Evolutionary conservation across 2,888 invertebrate genomes (phyloP).

Genomic region (Nomada hirtipes): DNA sequence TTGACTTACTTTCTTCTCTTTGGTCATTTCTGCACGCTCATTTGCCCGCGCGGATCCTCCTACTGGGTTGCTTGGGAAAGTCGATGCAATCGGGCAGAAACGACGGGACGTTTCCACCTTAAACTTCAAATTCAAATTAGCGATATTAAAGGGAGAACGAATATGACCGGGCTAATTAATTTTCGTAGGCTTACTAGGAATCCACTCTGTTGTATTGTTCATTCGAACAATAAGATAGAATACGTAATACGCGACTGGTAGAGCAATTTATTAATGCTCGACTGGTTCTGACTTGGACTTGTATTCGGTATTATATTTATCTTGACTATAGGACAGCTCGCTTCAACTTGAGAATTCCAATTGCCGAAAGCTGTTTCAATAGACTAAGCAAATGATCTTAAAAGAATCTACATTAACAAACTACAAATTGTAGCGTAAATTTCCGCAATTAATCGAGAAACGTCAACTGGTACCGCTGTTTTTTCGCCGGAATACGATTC

Average conservation of each 20-base stretch:
- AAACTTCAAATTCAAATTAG: conserved; percentile 34
- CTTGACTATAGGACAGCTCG: too few relatives aligned
- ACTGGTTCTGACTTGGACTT: too few relatives aligned
- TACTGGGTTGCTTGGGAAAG: neutral
- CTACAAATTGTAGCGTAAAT: neutral
- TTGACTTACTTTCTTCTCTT: conserved; percentile 53
- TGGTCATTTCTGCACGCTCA: conserved; percentile 49
- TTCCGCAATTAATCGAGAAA: neutral
- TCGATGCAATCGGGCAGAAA: conserved; percentile 31
- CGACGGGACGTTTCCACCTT: conserved; percentile 51
- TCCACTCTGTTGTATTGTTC: too few relatives aligned
- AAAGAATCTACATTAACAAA: too few relatives aligned
- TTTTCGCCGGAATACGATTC: neutral
- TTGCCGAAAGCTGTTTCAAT: too few relatives aligned
- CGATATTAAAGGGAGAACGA: neutral
- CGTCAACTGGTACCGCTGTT: neutral
- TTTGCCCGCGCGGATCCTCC: conserved; percentile 32
- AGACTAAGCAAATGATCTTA: too few relatives aligned
- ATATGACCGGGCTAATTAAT: neutral
- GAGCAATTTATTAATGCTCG: too few relatives aligned
- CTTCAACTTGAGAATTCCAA: too few relatives aligned
- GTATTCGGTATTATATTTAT: too few relatives aligned
- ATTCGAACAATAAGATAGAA: too few relatives aligned
- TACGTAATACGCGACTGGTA: too few relatives aligned
- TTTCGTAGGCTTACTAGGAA: neutral